These are phyloP conservation scores for Papilio machaon DNA, from an alignment of 1,140 invertebrate species.

Conservation along the genomic window DNA sequence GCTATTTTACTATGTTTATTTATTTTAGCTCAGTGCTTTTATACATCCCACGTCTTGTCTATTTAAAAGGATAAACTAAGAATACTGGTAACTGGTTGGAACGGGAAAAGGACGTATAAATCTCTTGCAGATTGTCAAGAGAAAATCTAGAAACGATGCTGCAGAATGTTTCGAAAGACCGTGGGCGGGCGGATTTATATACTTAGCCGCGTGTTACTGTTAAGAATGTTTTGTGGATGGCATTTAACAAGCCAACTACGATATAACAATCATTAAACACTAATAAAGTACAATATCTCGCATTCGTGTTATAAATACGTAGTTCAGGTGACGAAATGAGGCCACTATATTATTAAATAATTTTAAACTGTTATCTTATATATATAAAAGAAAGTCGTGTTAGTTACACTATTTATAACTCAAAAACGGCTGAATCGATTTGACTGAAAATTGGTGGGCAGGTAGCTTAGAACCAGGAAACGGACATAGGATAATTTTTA, in stretches of 20 bases:
- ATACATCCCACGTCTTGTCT: conserved; percentile 12
- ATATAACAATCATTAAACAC: conserved; percentile 10
- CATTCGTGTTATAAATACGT: neutral
- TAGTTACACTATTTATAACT: too few relatives aligned
- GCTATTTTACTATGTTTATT: neutral
- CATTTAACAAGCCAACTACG: conserved; percentile 39
- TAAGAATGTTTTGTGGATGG: conserved; percentile 42
- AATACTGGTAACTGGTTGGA: conserved; percentile 53
- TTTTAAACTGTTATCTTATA: too few relatives aligned
- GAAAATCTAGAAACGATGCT: conserved; percentile 62
- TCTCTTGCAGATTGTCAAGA: conserved; percentile 64
- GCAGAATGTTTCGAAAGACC: conserved; percentile 55
- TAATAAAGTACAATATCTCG: conserved; percentile 1
- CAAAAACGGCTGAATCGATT: too few relatives aligned
- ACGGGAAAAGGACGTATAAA: conserved; percentile 63
- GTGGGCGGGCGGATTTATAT: conserved; percentile 67
- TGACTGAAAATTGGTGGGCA: too few relatives aligned
- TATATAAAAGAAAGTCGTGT: too few relatives aligned
- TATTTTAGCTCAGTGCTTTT: neutral
- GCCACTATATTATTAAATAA: neutral
- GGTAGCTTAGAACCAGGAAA: too few relatives aligned
- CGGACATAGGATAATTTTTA: too few relatives aligned
- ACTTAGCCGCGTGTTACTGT: conserved; percentile 46
- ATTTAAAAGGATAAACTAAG: conserved; percentile 16
- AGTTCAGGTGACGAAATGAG: neutral